Evolutionary conservation across 2,888 invertebrate genomes (phyloP).

Genomic region (Nymphalis polychloros): DNA sequence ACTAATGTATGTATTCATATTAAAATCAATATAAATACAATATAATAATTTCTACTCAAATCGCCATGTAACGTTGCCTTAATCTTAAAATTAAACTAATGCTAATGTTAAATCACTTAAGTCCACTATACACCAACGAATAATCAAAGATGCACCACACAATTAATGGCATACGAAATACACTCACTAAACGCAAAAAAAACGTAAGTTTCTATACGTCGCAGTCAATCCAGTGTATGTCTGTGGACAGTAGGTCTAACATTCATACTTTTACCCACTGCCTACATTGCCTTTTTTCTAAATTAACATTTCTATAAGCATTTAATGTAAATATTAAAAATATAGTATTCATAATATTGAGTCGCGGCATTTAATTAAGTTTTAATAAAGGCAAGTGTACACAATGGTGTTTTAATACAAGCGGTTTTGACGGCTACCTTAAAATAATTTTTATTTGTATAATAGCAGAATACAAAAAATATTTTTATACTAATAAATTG

Average conservation of each 20-base stretch:
- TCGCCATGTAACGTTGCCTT: slow-evolving; percentile 30
- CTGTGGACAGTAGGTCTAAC: slow-evolving; percentile 19
- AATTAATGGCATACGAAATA: neutral
- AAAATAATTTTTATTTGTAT: slow-evolving; percentile 6
- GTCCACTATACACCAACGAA: slow-evolving; percentile 15
- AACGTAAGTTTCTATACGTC: neutral
- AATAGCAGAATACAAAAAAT: neutral
- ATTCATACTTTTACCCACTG: slow-evolving; percentile 14
- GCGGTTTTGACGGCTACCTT: slow-evolving; percentile 16
- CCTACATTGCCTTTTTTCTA: slow-evolving; percentile 9
- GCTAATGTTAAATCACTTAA: slow-evolving; percentile 17
- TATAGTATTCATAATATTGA: neutral
- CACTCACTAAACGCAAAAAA: neutral
- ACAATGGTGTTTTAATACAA: slow-evolving; percentile 19
- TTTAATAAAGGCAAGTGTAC: slow-evolving; percentile 14
- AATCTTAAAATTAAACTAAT: slow-evolving; percentile 31
- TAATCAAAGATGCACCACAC: neutral
- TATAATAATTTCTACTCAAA: neutral
- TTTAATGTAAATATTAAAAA: neutral
- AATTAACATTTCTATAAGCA: neutral
- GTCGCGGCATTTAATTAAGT: neutral
- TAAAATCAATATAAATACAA: too few species aligned
- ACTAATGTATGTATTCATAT: too few species aligned
- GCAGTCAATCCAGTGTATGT: neutral
- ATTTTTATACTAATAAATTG: slow-evolving; percentile 14